Evolutionary conservation across 2,888 invertebrate genomes (phyloP), one percentile per base, ranked within the genome.

Genomic region (Malachius bipustulatus): DNA sequence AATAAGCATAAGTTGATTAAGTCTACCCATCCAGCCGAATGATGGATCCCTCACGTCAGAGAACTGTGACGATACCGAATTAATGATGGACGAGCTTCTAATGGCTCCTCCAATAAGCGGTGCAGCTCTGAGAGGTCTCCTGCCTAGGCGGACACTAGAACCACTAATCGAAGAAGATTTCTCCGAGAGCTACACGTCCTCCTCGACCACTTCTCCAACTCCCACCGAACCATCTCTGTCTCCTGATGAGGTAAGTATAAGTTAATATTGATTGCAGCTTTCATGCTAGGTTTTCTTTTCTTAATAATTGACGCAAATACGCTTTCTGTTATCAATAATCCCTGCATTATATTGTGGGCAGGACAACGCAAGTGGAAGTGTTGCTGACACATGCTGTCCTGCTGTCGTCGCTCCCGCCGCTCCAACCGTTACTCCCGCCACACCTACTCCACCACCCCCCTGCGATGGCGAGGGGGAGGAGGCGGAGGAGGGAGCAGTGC

Each of bases 101-200:
- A 79, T 82, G 78, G 77, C 80, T 4, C 80, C 80, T 1, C 80
- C 80, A 1, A 77, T 81, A 52, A 75, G 77, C n/a, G 77, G 78
- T 44, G 77, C 79, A 29, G 73, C 73, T 1, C 65, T 80, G 35
- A 65, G 81, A 44, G 82, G 81, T 19, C 60, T 82, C 24, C 59
- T 82, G 42, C 80, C 81, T 42, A 71, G 82, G 59, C 69, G 82
- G 62, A 73, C 84, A 47, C 63, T 87, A 53, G 87, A 87, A 57
- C 85, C 87, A 32, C 69, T 87, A 4, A 73, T 82, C 45, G 85
- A 87, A 62, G 87, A 87, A 63, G 85, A 87, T 47, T 75, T 71
- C 40, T 81, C 82, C 12, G 79, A 79, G 52, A 76, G 75, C 47
- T 70, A 66, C 41, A 66, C 69, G 42, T 56, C 62, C 2, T 56